phyloP scores from a whole-genome alignment of 2,797 vertebrate genomes.

The Oreochromis grahami region DNA sequence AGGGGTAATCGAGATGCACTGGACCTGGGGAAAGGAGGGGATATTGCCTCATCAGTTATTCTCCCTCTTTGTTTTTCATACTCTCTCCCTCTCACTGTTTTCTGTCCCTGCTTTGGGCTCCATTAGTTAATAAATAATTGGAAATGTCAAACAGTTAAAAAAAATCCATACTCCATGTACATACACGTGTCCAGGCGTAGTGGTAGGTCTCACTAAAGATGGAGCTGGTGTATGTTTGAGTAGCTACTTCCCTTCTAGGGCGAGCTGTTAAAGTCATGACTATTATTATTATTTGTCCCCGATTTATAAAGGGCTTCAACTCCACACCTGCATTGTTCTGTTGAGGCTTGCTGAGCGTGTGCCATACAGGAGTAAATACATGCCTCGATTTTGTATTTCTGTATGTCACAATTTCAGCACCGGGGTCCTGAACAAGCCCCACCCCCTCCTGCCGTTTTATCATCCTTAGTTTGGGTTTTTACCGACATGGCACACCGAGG shows the following conservation, averaged over 20 bases:
- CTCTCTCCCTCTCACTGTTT: slow-evolving; percentile 34
- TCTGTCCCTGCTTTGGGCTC: slow-evolving; percentile 39
- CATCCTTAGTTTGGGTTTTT: slow-evolving; percentile 27
- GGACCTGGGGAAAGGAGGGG: slow-evolving; percentile 69
- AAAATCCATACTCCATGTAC: slow-evolving; percentile 2
- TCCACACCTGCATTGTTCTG: slow-evolving; percentile 32
- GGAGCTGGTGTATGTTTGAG: background rate
- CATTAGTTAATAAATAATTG: slow-evolving; percentile 48
- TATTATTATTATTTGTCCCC: background rate
- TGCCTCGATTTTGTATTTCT: background rate
- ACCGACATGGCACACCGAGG: slow-evolving; percentile 4
- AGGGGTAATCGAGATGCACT: slow-evolving; percentile 74
- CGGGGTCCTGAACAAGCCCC: slow-evolving; percentile 8
- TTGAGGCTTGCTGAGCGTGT: slow-evolving; percentile 29
- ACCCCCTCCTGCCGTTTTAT: background rate
- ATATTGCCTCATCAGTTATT: slow-evolving; percentile 68
- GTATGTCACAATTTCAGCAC: background rate
- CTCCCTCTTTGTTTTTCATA: slow-evolving; percentile 56
- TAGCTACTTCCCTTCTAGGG: slow-evolving; percentile 20
- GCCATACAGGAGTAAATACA: background rate
- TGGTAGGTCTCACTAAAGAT: slow-evolving; percentile 1
- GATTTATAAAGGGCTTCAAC: slow-evolving; percentile 59
- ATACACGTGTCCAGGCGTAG: slow-evolving; percentile 4
- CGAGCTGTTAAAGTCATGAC: slow-evolving; percentile 8
- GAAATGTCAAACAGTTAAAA: slow-evolving; percentile 25